phyloP scores from a whole-genome alignment of 2,888 invertebrate genomes.

The Gasteruption jaculator region DNA sequence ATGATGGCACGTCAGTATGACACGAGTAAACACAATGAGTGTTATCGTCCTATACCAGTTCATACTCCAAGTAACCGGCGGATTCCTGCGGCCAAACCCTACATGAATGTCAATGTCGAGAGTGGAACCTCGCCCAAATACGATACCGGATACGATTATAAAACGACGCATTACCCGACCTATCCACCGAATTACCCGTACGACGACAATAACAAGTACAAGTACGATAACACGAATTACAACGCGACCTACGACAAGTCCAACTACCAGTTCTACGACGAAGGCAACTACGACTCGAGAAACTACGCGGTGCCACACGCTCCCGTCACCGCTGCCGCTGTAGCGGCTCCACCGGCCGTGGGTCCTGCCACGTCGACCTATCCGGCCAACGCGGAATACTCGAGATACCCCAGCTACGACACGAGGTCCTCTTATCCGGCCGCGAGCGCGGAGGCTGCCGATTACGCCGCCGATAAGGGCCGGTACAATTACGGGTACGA shows the following conservation, averaged over 20 bases:
- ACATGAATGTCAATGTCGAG: constrained; percentile 36
- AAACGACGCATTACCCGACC: constrained; percentile 48
- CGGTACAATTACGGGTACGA: constrained; percentile 39
- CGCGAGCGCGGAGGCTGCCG: constrained; percentile 23
- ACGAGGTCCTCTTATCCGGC: constrained; percentile 25
- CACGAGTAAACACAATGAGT: constrained; percentile 47
- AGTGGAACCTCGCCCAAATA: constrained; percentile 34
- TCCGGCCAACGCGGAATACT: constrained; percentile 35
- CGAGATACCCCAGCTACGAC: constrained; percentile 36
- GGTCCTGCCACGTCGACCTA: constrained; percentile 25
- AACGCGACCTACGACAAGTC: constrained; percentile 31
- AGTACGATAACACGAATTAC: constrained; percentile 33
- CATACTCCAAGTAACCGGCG: constrained; percentile 46
- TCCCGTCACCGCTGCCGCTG: constrained; percentile 11
- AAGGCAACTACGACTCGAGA: constrained; percentile 33
- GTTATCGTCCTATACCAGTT: constrained; percentile 49
- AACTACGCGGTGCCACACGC: constrained; percentile 28
- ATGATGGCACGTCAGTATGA: constrained; percentile 52
- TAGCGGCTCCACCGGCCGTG: constrained; percentile 17
- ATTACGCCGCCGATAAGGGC: constrained; percentile 35
- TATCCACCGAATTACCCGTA: constrained; percentile 50
- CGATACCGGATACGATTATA: constrained; percentile 47
- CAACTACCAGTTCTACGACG: constrained; percentile 34
- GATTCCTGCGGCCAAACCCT: constrained; percentile 41
- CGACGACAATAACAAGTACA: constrained; percentile 37